Base-by-base conservation (phyloP, 2,888 invertebrate genomes). In the Ormyrus pomaceus region DNA sequence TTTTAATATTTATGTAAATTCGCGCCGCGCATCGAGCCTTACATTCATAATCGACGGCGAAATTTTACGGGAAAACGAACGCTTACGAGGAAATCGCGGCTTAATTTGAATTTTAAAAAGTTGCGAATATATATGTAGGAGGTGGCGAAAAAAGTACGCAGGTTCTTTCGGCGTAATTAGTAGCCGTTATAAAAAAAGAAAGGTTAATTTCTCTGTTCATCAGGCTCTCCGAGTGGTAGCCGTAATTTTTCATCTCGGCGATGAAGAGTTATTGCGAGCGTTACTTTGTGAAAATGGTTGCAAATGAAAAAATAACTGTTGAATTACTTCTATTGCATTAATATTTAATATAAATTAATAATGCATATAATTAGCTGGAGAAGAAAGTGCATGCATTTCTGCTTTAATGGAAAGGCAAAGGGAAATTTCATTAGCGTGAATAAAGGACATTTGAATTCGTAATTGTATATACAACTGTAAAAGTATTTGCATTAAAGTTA, bases 1-100 rank as follows among this genome's bases (percentile, higher is more conserved):
- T 55, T 62, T 73, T 73, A 73, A 73, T 64, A 73, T 55, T 73
- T 73, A 73, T 64, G 72, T 46, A 62, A 73, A 73, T 73, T 62
- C 53, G 34, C 4, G 34, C 51, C 59, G 61, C 2, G 51, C 50
- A 13, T 51, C 50, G 51, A 45, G 55, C 5, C 64, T 73, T 64
- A 73, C 62, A 73, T 73, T 55, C 72, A 46, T 62, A 62, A 64
- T 64, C n/a, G 34, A 6, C 11, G 34, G 34, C 34, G 34, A 34
- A 34, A 34, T 34, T 34, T 34, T 2, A 34, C 34, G 34, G 34
- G 34, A 34, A 34, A 34, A 3, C 34, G 34, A 34, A 34, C 34
- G 34, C 34, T 34, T 34, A 34, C 34, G 34, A 34, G 34, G 34
- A 34, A 2, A 2, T 34, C 34, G 34, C 34, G 34, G 34, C 34